Conservation (phyloP, 2,888 invertebrate species). For the Caenorhabditis sinica region DNA sequence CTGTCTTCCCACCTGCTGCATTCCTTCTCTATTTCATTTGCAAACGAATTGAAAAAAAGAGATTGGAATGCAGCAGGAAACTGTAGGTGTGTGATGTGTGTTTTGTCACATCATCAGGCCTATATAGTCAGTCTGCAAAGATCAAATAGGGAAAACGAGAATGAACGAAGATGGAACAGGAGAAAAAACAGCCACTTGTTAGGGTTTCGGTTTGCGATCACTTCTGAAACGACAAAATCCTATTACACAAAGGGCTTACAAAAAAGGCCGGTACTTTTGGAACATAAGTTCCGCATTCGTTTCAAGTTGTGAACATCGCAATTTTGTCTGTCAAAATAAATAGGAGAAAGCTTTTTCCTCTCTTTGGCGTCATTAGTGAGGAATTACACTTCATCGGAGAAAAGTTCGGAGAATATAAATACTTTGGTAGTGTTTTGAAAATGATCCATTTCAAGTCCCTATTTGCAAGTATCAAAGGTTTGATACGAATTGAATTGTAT, state of each 20-base stretch:
- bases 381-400: conserved; percentile 41
- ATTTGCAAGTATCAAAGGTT: background rate
- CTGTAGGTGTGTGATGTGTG: conserved; percentile 45
- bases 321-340: conserved; percentile 59
- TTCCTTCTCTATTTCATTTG: conserved; percentile 10
- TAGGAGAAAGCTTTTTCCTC: conserved; percentile 28
- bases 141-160: background rate
- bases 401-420: conserved; percentile 40
- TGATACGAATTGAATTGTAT: background rate
- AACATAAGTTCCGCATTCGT: conserved; percentile 60
- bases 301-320: conserved; percentile 58
- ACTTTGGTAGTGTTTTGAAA: background rate
- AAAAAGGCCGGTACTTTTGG: conserved; percentile 45
- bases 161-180: background rate
- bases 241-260: conserved; percentile 8
- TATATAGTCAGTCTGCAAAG: conserved; percentile 22
- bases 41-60: conserved; percentile 36
- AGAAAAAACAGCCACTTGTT: conserved; percentile 41
- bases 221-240: conserved; percentile 38
- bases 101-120: conserved; percentile 45
- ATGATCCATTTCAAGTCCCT: background rate
- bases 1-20: conserved; percentile 28
- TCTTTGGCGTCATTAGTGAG: conserved; percentile 38
- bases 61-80: conserved; percentile 56
- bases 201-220: conserved; percentile 52